A percentile compares a stretch with the other conserved stretches of the same genome.
phyloP scores from a whole-genome alignment of 2,888 invertebrate species.

The Ochropleura leucogaster region DNA sequence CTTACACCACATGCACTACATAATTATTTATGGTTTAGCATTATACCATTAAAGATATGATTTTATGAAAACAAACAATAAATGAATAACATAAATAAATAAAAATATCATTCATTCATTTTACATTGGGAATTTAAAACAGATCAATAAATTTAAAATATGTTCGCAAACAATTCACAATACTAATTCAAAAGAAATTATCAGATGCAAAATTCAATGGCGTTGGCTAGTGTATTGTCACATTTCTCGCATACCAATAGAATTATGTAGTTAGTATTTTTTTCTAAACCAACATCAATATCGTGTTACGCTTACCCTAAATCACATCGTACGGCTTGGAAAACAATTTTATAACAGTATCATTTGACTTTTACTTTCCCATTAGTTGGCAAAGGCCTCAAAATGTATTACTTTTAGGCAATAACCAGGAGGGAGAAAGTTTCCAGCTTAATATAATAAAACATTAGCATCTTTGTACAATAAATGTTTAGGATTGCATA shows the following conservation, averaged over 20 bases:
- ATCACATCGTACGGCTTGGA: background rate
- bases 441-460: background rate
- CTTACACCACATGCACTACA: too few species aligned
- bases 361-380: background rate
- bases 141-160: too few species aligned
- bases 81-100: too few species aligned
- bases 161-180: too few species aligned
- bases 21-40: too few species aligned
- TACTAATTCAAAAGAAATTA: background rate
- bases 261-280: background rate
- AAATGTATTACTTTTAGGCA: background rate
- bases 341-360: background rate
- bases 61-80: too few species aligned
- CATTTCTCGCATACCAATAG: background rate
- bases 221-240: too few species aligned
- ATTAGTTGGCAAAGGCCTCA: background rate
- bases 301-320: background rate
- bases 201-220: background rate
- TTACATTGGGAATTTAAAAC: too few species aligned
- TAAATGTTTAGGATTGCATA: background rate
- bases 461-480: background rate
- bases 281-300: background rate
- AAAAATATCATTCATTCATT: too few species aligned
- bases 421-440: too few species aligned
- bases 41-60: too few species aligned